Percentiles rank a stretch among this genome's conserved stretches.
phyloP scores from a whole-genome alignment of 2,113 vertebrate genomes.

The Festucalex cinctus region DNA sequence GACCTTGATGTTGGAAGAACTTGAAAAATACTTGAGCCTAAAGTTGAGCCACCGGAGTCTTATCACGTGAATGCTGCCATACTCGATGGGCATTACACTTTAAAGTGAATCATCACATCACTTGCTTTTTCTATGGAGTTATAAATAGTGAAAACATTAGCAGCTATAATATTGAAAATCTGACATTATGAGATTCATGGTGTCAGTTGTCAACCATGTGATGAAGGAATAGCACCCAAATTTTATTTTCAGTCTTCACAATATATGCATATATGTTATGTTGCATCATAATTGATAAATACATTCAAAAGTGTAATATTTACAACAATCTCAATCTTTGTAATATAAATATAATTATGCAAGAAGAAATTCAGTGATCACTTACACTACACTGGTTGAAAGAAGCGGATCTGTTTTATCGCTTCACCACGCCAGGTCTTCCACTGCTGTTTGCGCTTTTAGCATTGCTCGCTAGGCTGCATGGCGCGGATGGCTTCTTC shows the following conservation, averaged over 20 bases:
- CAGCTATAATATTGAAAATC: neutral
- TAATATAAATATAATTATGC: no score
- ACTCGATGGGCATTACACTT: neutral
- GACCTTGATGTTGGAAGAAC: neutral
- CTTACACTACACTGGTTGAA: no score
- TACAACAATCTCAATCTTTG: neutral
- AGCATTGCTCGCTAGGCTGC: slow-evolving; percentile 53
- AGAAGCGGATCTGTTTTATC: slow-evolving; percentile 44
- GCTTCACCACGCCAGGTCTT: slow-evolving; percentile 46
- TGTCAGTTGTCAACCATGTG: neutral
- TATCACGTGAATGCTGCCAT: neutral
- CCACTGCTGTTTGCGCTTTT: slow-evolving; percentile 61
- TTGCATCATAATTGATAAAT: slow-evolving; percentile 4
- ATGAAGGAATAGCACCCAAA: neutral
- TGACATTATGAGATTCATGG: neutral
- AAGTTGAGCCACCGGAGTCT: neutral
- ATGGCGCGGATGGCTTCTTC: slow-evolving; percentile 78
- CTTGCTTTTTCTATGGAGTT: neutral
- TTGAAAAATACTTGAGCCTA: slow-evolving; percentile 9
- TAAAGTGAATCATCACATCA: neutral
- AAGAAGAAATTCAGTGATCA: no score
- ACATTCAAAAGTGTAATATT: slow-evolving; percentile 8
- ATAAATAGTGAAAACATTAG: neutral
- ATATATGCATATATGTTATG: no score
- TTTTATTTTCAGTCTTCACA: neutral